Base-by-base conservation (phyloP, 2,113 vertebrate genomes). In the Prionailurus bengalensis region DNA sequence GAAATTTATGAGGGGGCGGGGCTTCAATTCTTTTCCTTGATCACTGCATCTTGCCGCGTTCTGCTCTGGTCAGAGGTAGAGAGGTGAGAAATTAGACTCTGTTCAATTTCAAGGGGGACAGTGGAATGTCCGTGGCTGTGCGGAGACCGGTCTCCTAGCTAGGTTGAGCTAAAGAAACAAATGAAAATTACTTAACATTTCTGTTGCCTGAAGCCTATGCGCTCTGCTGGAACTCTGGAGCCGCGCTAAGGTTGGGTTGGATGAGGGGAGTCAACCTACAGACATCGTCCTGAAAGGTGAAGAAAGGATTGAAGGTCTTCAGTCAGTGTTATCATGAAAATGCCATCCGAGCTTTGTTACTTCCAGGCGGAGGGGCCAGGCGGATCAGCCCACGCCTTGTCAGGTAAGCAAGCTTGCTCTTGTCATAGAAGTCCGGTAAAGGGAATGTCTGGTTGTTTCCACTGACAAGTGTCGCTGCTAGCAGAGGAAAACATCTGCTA, bases 111-210 rank as follows among this genome's bases (percentile, higher is more conserved):
- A 45, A 45, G 45, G 45, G 21, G 31, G 31, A 92, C 15, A 9
- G 36, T 58, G 66, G 93, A 96, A 93, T 36, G 83, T 93, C 31
- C 8, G 17, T 58, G 66, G 27, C 5, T 87, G 3, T 83, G 70
- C 63, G 33, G 63, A 70, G 65, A 85, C 27, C 74, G 73, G 63
- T 79, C 55, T 61, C n/a, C 70, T 86, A 95, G 25, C 51, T 86
- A 29, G 27, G 29, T 7, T 70, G 36, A 91, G 48, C n/a, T 80
- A 39, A 88, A 68, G 48, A 94, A 93, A 91, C 39, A 31, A 65
- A 66, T 48, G 61, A 68, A 94, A 82, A 61, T 87, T 58, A 66
- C 55, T n/a, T 58, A 82, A 94, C 45, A 90, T n/a, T n/a, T 81
- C 58, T 78, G 21, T 78, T 78, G 33, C 70, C 85, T 93, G 70